phyloP scores from a whole-genome alignment of 2,797 vertebrate genomes.

The Echeneis naucrates region DNA sequence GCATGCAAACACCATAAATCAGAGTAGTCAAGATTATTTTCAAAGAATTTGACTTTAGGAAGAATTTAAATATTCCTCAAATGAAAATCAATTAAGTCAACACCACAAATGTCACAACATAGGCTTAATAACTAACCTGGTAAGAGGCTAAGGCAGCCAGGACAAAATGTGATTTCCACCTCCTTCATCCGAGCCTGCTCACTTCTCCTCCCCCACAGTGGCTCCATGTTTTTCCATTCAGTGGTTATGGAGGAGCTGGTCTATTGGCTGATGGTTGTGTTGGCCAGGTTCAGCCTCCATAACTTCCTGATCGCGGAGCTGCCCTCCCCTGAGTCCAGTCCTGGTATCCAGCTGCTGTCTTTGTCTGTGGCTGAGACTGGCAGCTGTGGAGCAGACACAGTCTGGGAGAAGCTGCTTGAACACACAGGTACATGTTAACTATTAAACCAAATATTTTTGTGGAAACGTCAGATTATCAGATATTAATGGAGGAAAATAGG shows the following conservation, averaged over 20 bases:
- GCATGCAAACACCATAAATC: not conserved
- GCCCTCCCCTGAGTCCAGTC: not conserved
- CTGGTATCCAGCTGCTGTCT: not conserved
- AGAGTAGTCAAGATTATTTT: not conserved
- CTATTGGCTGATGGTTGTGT: conserved; percentile 51
- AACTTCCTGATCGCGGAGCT: conserved; percentile 2
- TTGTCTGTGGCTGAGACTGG: not conserved
- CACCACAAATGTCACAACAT: not conserved
- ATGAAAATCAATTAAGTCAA: not conserved
- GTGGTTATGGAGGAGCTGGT: conserved; percentile 44
- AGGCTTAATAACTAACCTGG: not conserved
- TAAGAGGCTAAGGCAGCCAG: not conserved
- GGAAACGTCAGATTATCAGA: too few relatives aligned
- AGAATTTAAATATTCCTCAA: not conserved
- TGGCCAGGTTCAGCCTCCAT: conserved; percentile 23
- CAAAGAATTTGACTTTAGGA: not conserved
- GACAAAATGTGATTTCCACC: conserved; percentile 17
- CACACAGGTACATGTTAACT: conserved; percentile 10
- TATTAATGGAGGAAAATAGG: not conserved
- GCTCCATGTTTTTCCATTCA: conserved; percentile 23
- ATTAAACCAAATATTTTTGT: not conserved
- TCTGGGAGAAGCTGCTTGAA: not conserved
- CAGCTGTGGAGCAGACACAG: conserved; percentile 19
- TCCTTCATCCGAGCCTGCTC: conserved; percentile 9
- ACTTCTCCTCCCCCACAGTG: conserved; percentile 10